Evolutionary conservation across 35 echinoderm and acorn worm species (phyloP).

Genomic region (Chiridota heheva): DNA sequence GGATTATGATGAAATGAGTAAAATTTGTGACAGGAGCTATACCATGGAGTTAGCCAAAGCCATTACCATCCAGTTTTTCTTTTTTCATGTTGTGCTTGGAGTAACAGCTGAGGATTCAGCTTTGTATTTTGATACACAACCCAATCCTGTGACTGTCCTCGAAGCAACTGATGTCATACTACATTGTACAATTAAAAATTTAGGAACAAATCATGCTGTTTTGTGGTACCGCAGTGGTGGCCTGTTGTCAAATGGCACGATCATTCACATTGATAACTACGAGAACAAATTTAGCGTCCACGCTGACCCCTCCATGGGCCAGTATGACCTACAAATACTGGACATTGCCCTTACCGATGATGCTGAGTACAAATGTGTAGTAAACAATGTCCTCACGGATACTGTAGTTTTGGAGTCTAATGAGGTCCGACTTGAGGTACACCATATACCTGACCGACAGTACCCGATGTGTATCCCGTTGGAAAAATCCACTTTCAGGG

Average conservation of each 20-base stretch:
- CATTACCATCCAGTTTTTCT: no score
- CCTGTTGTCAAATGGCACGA: conserved; percentile 15
- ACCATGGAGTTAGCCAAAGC: no score
- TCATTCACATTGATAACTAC: no score
- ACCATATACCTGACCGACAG: conserved; percentile 53
- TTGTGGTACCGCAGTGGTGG: conserved; percentile 54
- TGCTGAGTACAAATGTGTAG: conserved; percentile 51
- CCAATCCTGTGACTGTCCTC: conserved; percentile 17
- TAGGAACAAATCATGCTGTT: conserved; percentile 23
- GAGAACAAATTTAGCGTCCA: no score
- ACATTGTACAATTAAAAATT: conserved; percentile 44
- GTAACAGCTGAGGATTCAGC: no score
- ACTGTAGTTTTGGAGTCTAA: conserved; percentile 19
- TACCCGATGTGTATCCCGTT: conserved; percentile 65
- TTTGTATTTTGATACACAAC: conserved; percentile 32
- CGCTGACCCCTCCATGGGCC: conserved; percentile 11
- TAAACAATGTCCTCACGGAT: neutral
- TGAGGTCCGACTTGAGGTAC: conserved; percentile 58
- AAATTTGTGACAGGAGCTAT: no score
- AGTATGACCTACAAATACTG: conserved; percentile 69
- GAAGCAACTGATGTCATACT: conserved; percentile 42
- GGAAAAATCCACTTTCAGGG: conserved; percentile 37
- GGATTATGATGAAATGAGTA: no score
- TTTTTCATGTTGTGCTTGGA: no score
- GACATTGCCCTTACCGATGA: conserved; percentile 66